These are phyloP conservation scores for Phaethornis superciliosus DNA, from an alignment of 2,113 vertebrate genomes.

Conservation along the genomic window DNA sequence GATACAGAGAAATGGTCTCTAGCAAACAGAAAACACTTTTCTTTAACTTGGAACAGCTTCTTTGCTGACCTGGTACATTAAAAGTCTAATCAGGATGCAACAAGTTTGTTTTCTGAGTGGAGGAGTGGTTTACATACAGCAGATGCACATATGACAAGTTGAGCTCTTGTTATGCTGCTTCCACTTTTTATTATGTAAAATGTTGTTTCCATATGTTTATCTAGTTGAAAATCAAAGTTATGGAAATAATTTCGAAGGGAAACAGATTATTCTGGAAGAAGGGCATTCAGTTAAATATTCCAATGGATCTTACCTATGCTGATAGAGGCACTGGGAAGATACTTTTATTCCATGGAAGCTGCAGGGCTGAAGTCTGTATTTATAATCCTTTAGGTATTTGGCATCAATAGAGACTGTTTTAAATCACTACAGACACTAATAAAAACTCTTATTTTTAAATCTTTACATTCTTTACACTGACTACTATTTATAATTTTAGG, in stretches of 20 bases:
- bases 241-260: not conserved
- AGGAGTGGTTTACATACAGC: not conserved
- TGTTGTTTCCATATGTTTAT: slow-evolving; percentile 34
- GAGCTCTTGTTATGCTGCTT: not conserved
- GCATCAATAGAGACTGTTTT: not conserved
- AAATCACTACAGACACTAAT: slow-evolving; percentile 18
- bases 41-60: not conserved
- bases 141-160: not conserved
- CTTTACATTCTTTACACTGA: not conserved
- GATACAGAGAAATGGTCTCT: not conserved
- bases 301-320: not conserved
- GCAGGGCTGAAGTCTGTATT: not conserved
- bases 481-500: slow-evolving; percentile 12
- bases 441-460: slow-evolving; percentile 3
- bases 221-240: not conserved
- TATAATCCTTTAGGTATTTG: not conserved
- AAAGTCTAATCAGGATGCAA: not conserved
- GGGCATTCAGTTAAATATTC: not conserved
- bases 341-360: slow-evolving; percentile 8
- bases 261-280: slow-evolving; percentile 24
- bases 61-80: not conserved
- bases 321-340: not conserved
- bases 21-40: not conserved
- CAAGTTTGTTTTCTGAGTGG: not conserved
- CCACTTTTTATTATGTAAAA: not conserved